Evolutionary conservation across 2,888 invertebrate species (phyloP).

Genomic region (Caenorhabditis wallacei): DNA sequence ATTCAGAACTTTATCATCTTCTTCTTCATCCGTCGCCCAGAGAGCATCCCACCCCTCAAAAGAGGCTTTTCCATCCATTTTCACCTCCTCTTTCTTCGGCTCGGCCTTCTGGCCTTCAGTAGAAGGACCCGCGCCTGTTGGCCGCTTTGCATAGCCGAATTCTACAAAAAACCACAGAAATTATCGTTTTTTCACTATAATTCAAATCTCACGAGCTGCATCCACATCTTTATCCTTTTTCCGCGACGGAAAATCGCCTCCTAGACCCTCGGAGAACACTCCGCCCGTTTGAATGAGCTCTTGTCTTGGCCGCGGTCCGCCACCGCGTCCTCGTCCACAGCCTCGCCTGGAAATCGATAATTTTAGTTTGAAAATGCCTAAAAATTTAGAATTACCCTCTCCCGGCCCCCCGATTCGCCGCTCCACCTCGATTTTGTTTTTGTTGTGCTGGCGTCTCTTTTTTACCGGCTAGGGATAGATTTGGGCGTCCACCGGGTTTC

Average conservation of each 20-base stretch:
- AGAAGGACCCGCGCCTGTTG: conserved; percentile 15
- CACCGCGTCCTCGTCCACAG: conserved; percentile 46
- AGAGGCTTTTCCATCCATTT: conserved; percentile 49
- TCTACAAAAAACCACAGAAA: conserved; percentile 18
- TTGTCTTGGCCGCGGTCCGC: conserved; percentile 41
- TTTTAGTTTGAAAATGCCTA: neutral
- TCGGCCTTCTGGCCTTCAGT: conserved; percentile 14
- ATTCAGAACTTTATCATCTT: conserved; percentile 63
- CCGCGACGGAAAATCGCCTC: conserved; percentile 54
- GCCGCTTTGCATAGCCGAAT: conserved; percentile 22
- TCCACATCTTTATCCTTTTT: conserved; percentile 45
- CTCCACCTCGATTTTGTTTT: conserved; percentile 21
- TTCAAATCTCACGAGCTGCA: conserved; percentile 36
- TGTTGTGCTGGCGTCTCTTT: conserved; percentile 52
- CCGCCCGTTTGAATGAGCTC: conserved; percentile 72
- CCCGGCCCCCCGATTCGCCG: conserved; percentile 43
- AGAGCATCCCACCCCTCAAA: conserved; percentile 69
- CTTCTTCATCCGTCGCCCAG: conserved; percentile 71
- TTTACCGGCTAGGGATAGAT: conserved; percentile 70
- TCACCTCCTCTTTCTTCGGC: conserved; percentile 13
- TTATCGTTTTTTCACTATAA: neutral
- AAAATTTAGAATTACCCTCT: conserved; percentile 41
- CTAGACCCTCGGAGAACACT: conserved; percentile 70
- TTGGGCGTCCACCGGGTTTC: conserved; percentile 64
- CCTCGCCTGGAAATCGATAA: conserved; percentile 40